phyloP scores from a whole-genome alignment of 2,797 vertebrate genomes.

The Leucoraja ocellata region DNA sequence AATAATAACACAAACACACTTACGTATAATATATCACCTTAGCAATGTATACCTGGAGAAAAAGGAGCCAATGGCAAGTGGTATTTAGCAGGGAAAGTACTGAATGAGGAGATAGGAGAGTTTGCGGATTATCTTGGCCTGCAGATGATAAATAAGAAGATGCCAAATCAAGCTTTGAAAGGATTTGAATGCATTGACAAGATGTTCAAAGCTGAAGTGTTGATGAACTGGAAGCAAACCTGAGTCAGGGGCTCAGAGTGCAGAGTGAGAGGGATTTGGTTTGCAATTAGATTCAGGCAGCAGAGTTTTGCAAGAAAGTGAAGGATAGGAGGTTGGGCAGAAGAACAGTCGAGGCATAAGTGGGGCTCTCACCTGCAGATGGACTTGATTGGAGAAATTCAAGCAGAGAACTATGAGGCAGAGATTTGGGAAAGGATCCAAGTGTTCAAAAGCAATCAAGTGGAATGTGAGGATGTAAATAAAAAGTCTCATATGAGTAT shows the following conservation, averaged over 20 bases:
- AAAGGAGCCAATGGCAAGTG: neutral
- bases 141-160: neutral
- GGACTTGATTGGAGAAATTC: neutral
- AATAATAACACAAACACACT: neutral
- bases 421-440: neutral
- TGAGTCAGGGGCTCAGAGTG: neutral
- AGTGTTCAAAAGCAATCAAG: neutral
- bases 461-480: neutral
- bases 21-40: neutral
- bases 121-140: neutral
- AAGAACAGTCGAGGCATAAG: neutral
- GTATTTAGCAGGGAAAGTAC: neutral
- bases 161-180: neutral
- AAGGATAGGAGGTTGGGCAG: neutral
- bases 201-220: neutral
- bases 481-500: neutral
- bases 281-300: neutral
- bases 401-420: neutral
- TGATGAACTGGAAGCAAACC: neutral
- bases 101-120: neutral
- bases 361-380: neutral
- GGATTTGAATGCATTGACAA: neutral
- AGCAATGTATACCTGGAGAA: neutral
- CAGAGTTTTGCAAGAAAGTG: neutral
- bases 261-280: neutral